These are phyloP conservation scores for Sebastes schlegelii DNA, from an alignment of 2,113 vertebrate species.

Conservation along the genomic window DNA sequence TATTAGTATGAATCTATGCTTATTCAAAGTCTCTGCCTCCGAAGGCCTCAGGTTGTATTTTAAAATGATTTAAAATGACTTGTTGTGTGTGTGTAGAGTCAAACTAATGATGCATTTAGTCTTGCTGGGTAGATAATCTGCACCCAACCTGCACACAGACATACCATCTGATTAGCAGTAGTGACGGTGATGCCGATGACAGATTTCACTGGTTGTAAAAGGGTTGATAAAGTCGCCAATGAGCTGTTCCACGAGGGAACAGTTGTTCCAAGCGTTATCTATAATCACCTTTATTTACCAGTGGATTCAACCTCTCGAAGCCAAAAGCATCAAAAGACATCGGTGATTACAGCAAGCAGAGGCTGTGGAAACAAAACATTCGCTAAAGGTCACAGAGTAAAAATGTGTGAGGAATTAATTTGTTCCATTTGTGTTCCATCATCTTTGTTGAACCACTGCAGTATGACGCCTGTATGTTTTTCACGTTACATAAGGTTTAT, in stretches of 20 bases:
- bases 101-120: constrained; percentile 8
- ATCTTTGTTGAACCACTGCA: not conserved
- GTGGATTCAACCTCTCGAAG: not conserved
- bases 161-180: not conserved
- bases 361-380: constrained; percentile 19
- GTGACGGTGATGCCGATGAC: not conserved
- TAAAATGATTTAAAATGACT: not conserved
- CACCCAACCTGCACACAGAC: not conserved
- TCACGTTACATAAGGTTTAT: not conserved
- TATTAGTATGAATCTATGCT: constrained; percentile 4
- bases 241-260: constrained; percentile 30
- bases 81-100: not conserved
- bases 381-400: constrained; percentile 37
- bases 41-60: constrained; percentile 1
- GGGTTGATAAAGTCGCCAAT: constrained; percentile 13
- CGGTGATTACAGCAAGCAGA: constrained; percentile 20
- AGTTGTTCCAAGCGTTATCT: not conserved
- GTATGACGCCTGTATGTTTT: not conserved
- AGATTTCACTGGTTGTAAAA: constrained; percentile 12
- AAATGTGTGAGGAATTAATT: constrained; percentile 15
- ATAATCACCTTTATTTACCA: not conserved
- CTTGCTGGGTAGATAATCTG: not conserved
- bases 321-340: constrained; percentile 19
- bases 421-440: constrained; percentile 10
- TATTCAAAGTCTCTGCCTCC: not conserved